A percentile compares a stretch with the other conserved stretches of the same genome.
Conservation (phyloP, 2,797 vertebrate genomes). For the Danio jaintianensis region DNA sequence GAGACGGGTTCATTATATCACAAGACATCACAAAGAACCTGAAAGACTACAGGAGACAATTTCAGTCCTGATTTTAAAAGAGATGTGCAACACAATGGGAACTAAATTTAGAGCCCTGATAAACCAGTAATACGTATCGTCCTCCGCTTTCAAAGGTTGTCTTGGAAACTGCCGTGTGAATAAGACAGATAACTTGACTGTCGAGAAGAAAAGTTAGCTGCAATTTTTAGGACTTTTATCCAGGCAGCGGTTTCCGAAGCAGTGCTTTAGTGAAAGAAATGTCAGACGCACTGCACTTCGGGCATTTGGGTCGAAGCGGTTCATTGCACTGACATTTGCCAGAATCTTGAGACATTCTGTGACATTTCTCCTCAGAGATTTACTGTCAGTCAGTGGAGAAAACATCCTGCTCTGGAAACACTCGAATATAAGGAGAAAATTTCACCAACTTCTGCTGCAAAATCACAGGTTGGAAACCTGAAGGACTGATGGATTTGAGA, state of each 20-base stretch:
- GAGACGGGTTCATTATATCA: neutral
- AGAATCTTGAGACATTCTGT: slow-evolving; percentile 23
- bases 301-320: neutral
- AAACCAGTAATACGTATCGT: slow-evolving; percentile 33
- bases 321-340: slow-evolving; percentile 48
- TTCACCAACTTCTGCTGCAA: neutral
- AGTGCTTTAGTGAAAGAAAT: slow-evolving; percentile 22
- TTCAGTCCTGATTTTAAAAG: slow-evolving; percentile 23
- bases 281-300: neutral
- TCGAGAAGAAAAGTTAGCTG: slow-evolving; percentile 4
- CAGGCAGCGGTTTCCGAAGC: neutral
- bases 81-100: slow-evolving; percentile 27
- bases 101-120: slow-evolving; percentile 53
- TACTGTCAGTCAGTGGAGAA: neutral
- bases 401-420: slow-evolving; percentile 8
- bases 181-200: neutral
- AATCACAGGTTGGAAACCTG: neutral
- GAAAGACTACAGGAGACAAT: neutral
- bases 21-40: slow-evolving; percentile 1
- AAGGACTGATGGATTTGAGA: slow-evolving; percentile 12
- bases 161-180: slow-evolving; percentile 49
- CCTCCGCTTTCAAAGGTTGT: slow-evolving; percentile 45
- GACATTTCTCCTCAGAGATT: slow-evolving; percentile 38
- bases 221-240: slow-evolving; percentile 10
- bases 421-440: neutral